Evolutionary conservation across 1,140 invertebrate genomes (phyloP).

Genomic region (Drosophila kanapiae): DNA sequence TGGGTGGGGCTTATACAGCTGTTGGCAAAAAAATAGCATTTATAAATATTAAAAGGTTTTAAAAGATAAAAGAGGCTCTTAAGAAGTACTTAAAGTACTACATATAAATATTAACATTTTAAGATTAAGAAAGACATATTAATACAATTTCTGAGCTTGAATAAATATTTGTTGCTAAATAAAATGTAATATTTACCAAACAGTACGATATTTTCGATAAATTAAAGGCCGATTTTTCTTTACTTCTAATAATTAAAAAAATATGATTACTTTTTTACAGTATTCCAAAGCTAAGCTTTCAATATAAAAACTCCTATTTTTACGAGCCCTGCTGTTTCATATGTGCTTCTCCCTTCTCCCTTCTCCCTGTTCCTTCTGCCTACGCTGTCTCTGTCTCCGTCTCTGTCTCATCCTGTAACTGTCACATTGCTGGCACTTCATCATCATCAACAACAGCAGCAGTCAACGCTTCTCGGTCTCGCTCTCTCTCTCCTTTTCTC

Average conservation of each 20-base stretch:
- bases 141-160: too few species aligned
- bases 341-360: background rate
- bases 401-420: constrained; percentile 66
- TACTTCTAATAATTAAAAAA: too few species aligned
- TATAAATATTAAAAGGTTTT: too few species aligned
- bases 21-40: background rate
- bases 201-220: background rate
- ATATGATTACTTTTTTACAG: background rate
- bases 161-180: too few species aligned
- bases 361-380: background rate
- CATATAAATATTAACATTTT: too few species aligned
- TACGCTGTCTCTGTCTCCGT: constrained; percentile 35
- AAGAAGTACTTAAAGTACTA: too few species aligned
- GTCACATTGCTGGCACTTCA: constrained; percentile 76
- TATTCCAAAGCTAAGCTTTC: too few species aligned
- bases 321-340: constrained; percentile 6
- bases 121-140: too few species aligned
- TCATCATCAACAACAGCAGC: constrained; percentile 59
- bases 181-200: too few species aligned
- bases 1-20: constrained; percentile 2
- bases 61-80: too few species aligned
- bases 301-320: background rate
- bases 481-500: constrained; percentile 9
- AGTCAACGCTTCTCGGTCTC: constrained; percentile 36
- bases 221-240: background rate